Conservation (phyloP, 1,140 invertebrate genomes). For the Drosophila neocordata region DNA sequence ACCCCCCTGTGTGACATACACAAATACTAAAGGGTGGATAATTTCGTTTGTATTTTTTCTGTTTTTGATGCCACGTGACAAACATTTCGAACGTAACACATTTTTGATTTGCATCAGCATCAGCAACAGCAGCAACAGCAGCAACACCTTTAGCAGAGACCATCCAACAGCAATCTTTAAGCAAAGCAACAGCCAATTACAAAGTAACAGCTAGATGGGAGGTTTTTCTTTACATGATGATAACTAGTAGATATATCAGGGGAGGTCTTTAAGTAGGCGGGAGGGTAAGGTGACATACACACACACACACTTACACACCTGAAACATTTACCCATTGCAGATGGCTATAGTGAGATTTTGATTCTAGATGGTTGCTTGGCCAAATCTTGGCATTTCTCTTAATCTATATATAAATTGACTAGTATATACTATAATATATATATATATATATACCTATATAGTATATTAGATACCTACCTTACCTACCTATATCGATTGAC, state of each 20-base stretch:
- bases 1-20: neutral
- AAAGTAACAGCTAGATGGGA: constrained; percentile 31
- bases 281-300: too few species aligned
- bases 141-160: too few species aligned
- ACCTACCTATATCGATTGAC: neutral
- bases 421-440: neutral
- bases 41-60: constrained; percentile 52
- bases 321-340: constrained; percentile 18
- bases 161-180: too few species aligned
- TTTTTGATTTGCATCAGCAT: constrained; percentile 35
- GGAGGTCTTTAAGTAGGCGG: too few species aligned
- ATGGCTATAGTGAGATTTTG: neutral
- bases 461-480: neutral
- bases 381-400: neutral
- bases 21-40: constrained; percentile 16
- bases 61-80: constrained; percentile 42
- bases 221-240: too few species aligned
- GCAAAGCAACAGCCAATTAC: constrained; percentile 32
- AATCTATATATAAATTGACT: constrained; percentile 8
- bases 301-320: constrained; percentile 21
- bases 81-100: constrained; percentile 40
- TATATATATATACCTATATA: neutral
- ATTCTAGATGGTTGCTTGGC: neutral
- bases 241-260: too few species aligned
- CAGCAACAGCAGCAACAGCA: constrained; percentile 1